Percentiles rank a stretch among this genome's conserved stretches.
These are phyloP conservation scores for Tychaedon coryphoeus DNA, from an alignment of 2,113 vertebrate genomes.

Conservation along the genomic window DNA sequence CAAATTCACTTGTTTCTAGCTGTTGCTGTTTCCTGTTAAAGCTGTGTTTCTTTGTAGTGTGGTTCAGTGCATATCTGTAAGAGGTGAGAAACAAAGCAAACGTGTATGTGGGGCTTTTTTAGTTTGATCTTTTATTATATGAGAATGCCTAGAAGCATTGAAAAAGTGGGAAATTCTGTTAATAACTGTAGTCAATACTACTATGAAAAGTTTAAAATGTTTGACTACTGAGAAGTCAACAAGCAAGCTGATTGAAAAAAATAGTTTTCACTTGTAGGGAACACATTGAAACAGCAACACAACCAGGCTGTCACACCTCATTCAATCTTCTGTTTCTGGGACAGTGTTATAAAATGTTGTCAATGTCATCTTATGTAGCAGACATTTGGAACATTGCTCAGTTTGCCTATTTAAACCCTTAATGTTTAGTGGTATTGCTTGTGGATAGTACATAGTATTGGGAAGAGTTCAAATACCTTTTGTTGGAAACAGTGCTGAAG, in stretches of 20 bases:
- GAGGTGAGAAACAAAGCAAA: not conserved
- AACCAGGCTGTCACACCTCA: not conserved
- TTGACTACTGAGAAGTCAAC: not conserved
- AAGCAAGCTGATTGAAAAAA: not conserved
- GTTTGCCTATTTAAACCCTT: not conserved
- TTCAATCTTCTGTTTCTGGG: not conserved
- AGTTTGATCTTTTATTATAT: not conserved
- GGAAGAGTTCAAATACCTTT: not conserved
- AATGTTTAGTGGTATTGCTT: not conserved
- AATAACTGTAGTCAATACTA: not conserved
- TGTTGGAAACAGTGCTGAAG: not conserved
- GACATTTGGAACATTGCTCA: not conserved
- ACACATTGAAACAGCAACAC: not conserved
- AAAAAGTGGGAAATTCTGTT: not conserved
- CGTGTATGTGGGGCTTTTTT: rapidly evolving
- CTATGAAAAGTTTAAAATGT: not conserved
- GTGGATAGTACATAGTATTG: not conserved
- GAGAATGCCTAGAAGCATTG: not conserved
- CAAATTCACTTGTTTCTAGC: not conserved
- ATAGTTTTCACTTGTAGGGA: not conserved
- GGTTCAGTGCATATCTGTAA: not conserved
- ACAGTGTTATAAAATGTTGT: not conserved
- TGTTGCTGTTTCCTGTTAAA: not conserved
- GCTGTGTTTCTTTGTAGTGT: not conserved
- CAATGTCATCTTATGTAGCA: not conserved